Evolutionary conservation across 1,140 invertebrate genomes (phyloP).

Genomic region (Heliconius eleuchia): DNA sequence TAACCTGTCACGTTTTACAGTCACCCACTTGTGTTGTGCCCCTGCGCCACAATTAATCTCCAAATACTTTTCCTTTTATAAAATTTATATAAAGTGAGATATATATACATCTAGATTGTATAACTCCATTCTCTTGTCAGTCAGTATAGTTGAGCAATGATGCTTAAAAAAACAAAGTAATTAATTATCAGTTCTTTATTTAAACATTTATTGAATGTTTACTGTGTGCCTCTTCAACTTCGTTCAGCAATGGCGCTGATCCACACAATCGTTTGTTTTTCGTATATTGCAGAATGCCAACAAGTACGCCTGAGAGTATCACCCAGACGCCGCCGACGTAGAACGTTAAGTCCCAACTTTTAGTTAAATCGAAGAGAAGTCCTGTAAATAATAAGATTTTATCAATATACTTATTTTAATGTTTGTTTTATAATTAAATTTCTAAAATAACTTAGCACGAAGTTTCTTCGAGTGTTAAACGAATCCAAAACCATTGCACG

Average conservation of each 20-base stretch:
- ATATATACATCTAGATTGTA: no score
- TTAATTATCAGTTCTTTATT: constrained; percentile 1
- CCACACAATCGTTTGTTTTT: constrained; percentile 85
- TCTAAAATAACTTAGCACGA: no score
- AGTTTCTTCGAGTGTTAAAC: no score
- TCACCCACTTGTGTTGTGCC: no score
- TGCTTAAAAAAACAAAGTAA: not conserved
- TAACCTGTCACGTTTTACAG: no score
- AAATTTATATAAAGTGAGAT: no score
- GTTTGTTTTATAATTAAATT: no score
- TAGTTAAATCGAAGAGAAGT: constrained; percentile 86
- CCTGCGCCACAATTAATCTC: no score
- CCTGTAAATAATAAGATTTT: constrained; percentile 76
- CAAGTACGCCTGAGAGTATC: constrained; percentile 87
- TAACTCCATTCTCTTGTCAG: no score
- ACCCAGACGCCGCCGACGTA: constrained; percentile 89
- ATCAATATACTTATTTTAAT: not conserved
- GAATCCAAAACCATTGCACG: no score
- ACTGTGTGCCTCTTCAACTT: constrained; percentile 57
- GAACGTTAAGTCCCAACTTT: constrained; percentile 88
- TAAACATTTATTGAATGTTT: constrained; percentile 36
- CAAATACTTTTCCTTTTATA: no score
- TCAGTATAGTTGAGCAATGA: no score
- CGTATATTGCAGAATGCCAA: constrained; percentile 85
- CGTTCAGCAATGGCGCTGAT: constrained; percentile 82